Base-by-base conservation (phyloP, 2,888 invertebrate genomes). In the Diarsia brunnea region DNA sequence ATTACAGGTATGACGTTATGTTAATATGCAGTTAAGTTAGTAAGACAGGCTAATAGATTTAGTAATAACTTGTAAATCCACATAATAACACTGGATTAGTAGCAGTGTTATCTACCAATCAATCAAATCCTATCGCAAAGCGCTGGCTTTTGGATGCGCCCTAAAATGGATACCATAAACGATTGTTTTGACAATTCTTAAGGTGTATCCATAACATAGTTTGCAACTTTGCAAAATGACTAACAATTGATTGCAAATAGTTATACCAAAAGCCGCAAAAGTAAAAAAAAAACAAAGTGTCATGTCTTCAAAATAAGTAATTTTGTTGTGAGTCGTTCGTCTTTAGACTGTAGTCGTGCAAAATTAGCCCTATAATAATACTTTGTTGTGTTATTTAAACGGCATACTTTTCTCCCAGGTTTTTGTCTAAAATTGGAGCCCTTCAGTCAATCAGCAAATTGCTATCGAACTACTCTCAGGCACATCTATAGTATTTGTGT, bases 61-160 rank as follows among this genome's bases (percentile, higher is more conserved):
- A 8, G 14, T 12, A 68, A 58, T 58, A 58, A 19, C 27, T 61
- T 63, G 47, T 49, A 67, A 63, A 79, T 71, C 61, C 72, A 27
- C 31, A 12, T 79, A 43, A 43, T 47, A 61, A 53, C 53, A 43
- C 19, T 14, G 53, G 47, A 47, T 79, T 79, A 79, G 8, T 38
- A 49, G 27, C 45, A 49, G 2, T 55, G 43, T 43, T 77, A 77
- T 77, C 79, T 72, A 55, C 21, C 5, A 71, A 79, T 77, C 61
- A 70, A 79, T 76, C 76, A 77, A 27, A 55, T 49, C 27, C 47
- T 55, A 79, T 53, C 71, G 11, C 19, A 49, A 21, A 21, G 51
- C 51, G n/a, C 27, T 24, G 47, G 47, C 10, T 66, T 77, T 27
- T 58, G 27, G 47, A 65, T 65, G 43, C 43, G 38, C 31, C 19